Conservation (phyloP, 2,113 vertebrate species). For the Vulpes lagopus region DNA sequence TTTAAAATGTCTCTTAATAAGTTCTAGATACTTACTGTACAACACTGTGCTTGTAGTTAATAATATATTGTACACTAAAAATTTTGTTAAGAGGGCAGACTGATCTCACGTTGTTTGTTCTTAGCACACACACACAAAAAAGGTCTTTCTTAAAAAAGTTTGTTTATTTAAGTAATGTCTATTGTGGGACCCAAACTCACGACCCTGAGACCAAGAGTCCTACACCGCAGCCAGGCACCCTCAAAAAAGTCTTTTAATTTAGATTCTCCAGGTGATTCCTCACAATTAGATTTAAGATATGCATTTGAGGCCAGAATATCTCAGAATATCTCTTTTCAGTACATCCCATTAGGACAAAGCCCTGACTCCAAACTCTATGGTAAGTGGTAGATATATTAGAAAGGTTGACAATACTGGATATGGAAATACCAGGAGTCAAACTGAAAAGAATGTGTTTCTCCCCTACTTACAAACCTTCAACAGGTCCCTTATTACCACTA, state of each 20-base stretch:
- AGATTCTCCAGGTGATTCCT: background rate
- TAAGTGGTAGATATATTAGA: background rate
- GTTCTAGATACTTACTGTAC: background rate
- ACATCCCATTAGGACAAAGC: background rate
- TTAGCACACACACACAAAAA: background rate
- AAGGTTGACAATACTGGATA: background rate
- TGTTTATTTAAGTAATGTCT: background rate
- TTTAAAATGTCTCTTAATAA: slow-evolving; percentile 12
- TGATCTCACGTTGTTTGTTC: background rate
- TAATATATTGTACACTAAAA: background rate
- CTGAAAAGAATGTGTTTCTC: background rate
- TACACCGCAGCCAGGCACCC: background rate
- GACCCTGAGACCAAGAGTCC: background rate
- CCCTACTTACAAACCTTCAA: background rate
- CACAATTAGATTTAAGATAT: background rate
- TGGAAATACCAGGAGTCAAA: background rate
- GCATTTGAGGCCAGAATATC: background rate
- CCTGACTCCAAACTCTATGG: background rate
- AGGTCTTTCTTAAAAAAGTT: background rate
- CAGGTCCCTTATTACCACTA: background rate
- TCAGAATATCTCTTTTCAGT: background rate
- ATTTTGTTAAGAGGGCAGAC: background rate
- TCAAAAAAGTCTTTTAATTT: background rate
- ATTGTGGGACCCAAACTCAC: background rate
- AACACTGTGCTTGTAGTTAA: background rate